Percentiles rank a stretch among this genome's conserved stretches.
These are phyloP conservation scores for Collichthys lucidus DNA, from an alignment of 2,113 vertebrate genomes.

Conservation along the genomic window DNA sequence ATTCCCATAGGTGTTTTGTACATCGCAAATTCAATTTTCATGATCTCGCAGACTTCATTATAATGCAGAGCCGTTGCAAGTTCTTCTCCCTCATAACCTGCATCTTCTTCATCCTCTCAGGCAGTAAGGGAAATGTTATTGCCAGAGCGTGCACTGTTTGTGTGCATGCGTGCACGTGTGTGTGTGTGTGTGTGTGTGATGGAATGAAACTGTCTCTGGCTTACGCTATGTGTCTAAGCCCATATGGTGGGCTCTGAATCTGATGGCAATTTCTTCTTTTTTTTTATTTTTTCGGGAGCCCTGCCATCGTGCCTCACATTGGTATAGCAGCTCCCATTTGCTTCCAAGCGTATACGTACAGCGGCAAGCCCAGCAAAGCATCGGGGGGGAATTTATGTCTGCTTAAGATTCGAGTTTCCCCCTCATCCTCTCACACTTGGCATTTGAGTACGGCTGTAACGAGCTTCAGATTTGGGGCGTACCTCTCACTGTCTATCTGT, in stretches of 20 bases:
- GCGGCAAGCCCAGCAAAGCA: slow-evolving; percentile 33
- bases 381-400: slow-evolving; percentile 50
- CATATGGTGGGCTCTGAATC: slow-evolving; percentile 52
- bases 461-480: slow-evolving; percentile 8
- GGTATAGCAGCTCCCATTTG: slow-evolving; percentile 32
- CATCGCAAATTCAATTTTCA: slow-evolving; percentile 27
- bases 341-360: slow-evolving; percentile 30
- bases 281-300: slow-evolving; percentile 5
- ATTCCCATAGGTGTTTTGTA: slow-evolving; percentile 46
- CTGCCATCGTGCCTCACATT: slow-evolving; percentile 37
- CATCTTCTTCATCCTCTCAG: slow-evolving; percentile 27
- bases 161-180: neutral
- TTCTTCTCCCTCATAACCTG: slow-evolving; percentile 38
- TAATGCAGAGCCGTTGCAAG: slow-evolving; percentile 32
- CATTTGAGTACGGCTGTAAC: slow-evolving; percentile 52
- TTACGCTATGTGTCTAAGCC: slow-evolving; percentile 22
- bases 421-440: slow-evolving; percentile 42
- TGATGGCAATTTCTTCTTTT: slow-evolving; percentile 30
- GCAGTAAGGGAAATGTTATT: slow-evolving; percentile 35
- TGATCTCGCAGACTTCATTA: slow-evolving; percentile 50
- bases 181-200: neutral
- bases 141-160: neutral
- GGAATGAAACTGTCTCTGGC: slow-evolving; percentile 36
- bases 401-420: slow-evolving; percentile 42
- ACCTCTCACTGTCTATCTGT: neutral